Evolutionary conservation across 2,113 vertebrate genomes (phyloP), one percentile per base, ranked within the genome.

Genomic region (Himantopus leucocephalus): DNA sequence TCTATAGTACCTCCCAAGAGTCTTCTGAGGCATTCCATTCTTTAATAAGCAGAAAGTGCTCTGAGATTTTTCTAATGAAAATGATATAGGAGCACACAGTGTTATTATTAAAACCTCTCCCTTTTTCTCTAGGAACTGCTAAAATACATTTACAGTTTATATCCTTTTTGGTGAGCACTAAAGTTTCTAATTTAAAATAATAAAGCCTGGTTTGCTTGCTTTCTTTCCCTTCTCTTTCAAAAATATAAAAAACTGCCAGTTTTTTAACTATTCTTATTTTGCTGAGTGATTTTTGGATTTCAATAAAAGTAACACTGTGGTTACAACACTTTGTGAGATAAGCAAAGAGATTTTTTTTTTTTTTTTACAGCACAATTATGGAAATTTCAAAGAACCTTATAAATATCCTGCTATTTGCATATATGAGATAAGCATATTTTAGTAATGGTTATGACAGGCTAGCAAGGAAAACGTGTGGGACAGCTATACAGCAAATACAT

Each of bases 331-430:
- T 93, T 52, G 82, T 39, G 93, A 95, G 96, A 97, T 97, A 96
- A 97, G 94, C 94, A 94, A 91, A 84, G 85, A 96, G 94, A 82
- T 92, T 85, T 74, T 93, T 94, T 78, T 94, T 92, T 85, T 74
- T 94, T 94, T 78, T 94, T 91, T 78, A 87, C 88, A 89, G 89
- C 89, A 88, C 91, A 96, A 93, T 97, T 94, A 92, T 92, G 93
- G 94, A 97, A 95, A 96, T 96, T 97, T 97, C 95, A 96, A 97
- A 97, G 96, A 88, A 76, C 62, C 88, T 96, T 96, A 95, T 95
- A 97, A 97, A 96, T 97, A 95, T 85, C 91, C 94, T 47, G 30
- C 92, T 92, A 94, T 96, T 94, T 96, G 96, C 94, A 96, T 96
- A 92, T 32, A 86, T 70, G 93, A 95, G 94, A 96, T 96, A 97